These are phyloP conservation scores for Neofelis nebulosa DNA, from an alignment of 2,113 vertebrate species.

Conservation along the genomic window DNA sequence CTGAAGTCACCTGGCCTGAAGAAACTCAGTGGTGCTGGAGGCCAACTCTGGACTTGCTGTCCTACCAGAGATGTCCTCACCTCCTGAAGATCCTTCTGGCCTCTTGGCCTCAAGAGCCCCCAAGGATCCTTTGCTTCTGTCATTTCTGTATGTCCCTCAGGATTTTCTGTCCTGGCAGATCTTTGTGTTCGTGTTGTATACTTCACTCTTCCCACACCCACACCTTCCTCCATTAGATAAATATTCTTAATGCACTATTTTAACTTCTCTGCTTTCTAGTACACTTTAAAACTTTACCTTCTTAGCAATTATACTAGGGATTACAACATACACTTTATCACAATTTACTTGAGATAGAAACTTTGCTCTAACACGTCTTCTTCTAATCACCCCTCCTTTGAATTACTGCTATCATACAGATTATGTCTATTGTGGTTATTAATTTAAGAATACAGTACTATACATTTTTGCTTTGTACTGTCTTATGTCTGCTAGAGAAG, in stretches of 20 bases:
- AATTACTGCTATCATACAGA: neutral
- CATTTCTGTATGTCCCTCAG: neutral
- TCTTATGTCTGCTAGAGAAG: neutral
- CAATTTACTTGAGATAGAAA: neutral
- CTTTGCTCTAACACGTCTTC: neutral
- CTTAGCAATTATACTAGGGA: too few species aligned
- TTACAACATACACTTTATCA: neutral
- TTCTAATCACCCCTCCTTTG: neutral
- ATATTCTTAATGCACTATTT: neutral
- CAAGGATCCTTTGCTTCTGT: neutral
- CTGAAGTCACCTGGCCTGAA: constrained; percentile 22
- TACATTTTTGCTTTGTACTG: neutral
- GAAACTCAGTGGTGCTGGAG: constrained; percentile 54
- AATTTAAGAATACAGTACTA: neutral
- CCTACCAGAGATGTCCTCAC: neutral
- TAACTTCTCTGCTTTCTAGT: neutral
- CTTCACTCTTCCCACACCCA: neutral
- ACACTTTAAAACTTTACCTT: neutral
- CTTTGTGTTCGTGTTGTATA: neutral
- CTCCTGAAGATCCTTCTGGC: constrained; percentile 1
- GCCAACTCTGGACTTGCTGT: constrained; percentile 63
- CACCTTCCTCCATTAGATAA: neutral
- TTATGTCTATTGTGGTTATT: neutral
- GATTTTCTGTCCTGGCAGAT: neutral
- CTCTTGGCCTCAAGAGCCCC: neutral